phyloP scores from a whole-genome alignment of 37 sponge, comb jelly and placozoan species.

The Beroe forskalii region DNA sequence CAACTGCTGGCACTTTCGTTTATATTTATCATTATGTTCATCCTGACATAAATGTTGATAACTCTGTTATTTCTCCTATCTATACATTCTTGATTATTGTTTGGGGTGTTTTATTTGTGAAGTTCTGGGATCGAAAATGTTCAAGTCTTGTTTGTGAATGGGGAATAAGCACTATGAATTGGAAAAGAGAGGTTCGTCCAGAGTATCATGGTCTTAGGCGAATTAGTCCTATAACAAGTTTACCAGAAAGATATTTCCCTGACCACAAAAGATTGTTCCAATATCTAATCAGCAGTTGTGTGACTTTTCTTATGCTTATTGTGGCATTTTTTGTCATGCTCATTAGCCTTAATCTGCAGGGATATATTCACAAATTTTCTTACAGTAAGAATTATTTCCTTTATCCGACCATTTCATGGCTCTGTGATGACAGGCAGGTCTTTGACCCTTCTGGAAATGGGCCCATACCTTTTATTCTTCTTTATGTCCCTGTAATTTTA shows the following conservation, averaged over 20 bases:
- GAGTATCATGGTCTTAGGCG: not conserved
- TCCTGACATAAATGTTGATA: constrained; percentile 38
- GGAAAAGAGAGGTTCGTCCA: constrained; percentile 22
- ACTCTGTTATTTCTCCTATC: constrained; percentile 33
- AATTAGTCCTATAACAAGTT: constrained; percentile 28
- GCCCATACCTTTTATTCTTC: constrained; percentile 9
- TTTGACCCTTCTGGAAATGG: constrained; percentile 38
- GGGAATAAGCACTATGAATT: not conserved
- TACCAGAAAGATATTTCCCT: constrained; percentile 11
- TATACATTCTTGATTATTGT: constrained; percentile 38
- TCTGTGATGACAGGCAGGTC: constrained; percentile 13
- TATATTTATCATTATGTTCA: constrained; percentile 5
- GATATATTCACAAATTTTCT: constrained; percentile 24
- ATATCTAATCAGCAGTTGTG: not conserved
- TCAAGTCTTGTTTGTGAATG: not conserved
- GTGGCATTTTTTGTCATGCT: constrained; percentile 37
- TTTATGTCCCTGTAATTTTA: not conserved
- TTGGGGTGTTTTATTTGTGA: constrained; percentile 39
- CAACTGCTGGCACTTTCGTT: not conserved
- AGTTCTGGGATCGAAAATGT: not conserved
- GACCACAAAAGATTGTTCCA: not conserved
- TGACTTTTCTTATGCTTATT: not conserved
- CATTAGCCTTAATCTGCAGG: constrained; percentile 10
- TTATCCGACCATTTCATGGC: constrained; percentile 15
- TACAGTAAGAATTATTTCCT: constrained; percentile 49